Conservation (phyloP, 1,140 invertebrate species). For the Drosophila leontia region DNA sequence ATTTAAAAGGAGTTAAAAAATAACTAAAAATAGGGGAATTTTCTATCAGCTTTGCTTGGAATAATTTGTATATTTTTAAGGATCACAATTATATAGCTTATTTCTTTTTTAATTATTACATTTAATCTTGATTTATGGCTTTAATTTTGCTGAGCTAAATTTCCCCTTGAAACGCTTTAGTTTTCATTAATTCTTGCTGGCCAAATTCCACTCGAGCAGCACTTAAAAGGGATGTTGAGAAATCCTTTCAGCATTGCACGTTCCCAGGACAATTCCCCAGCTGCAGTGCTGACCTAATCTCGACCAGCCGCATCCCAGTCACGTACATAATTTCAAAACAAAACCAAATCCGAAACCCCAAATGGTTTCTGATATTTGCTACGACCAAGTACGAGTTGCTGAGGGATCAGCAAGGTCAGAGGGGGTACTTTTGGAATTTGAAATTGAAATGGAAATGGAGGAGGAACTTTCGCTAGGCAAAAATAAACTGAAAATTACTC, state of each 20-base stretch:
- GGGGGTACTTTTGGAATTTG: slow-evolving; percentile 4
- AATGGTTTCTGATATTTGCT: slow-evolving; percentile 41
- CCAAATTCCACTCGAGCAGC: slow-evolving; percentile 18
- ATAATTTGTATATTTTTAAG: too few species aligned
- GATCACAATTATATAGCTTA: background rate
- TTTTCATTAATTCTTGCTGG: slow-evolving; percentile 17
- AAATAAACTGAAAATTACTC: slow-evolving; percentile 17
- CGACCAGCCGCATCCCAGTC: slow-evolving; percentile 37
- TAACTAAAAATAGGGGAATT: too few species aligned
- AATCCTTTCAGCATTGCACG: slow-evolving; percentile 53
- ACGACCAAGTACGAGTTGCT: slow-evolving; percentile 16
- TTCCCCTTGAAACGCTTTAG: background rate
- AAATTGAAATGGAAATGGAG: slow-evolving; percentile 8
- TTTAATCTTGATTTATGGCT: slow-evolving; percentile 3
- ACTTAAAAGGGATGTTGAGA: slow-evolving; percentile 31
- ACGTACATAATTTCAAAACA: slow-evolving; percentile 55
- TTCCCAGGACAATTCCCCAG: slow-evolving; percentile 19
- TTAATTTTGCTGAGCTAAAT: slow-evolving; percentile 1
- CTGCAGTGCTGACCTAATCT: slow-evolving; percentile 56
- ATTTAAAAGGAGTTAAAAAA: background rate
- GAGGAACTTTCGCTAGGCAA: slow-evolving; percentile 1
- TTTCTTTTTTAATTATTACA: background rate
- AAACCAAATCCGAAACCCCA: slow-evolving; percentile 38
- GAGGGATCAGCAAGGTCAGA: slow-evolving; percentile 26
- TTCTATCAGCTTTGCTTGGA: background rate